Percentiles rank a stretch among this genome's conserved stretches.
These are phyloP conservation scores for Marasmarcha lunaedactyla DNA, from an alignment of 2,888 invertebrate species.

Conservation along the genomic window DNA sequence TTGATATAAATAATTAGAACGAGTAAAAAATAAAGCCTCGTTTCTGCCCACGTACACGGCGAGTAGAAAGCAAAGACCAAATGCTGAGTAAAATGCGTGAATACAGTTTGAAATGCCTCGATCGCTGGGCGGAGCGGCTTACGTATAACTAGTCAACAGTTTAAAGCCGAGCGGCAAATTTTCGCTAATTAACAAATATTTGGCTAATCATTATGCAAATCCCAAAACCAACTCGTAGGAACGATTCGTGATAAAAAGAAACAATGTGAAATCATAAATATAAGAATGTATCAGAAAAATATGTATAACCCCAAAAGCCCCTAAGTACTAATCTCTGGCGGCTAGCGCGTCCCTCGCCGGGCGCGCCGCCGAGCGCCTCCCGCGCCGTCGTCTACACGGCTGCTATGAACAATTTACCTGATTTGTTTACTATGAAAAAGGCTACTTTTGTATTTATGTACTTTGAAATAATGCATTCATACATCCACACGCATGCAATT, in stretches of 20 bases:
- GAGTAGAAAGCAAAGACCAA: slow-evolving; percentile 19
- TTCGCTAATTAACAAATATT: slow-evolving; percentile 26
- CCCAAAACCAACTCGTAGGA: slow-evolving; percentile 18
- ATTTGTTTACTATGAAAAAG: not conserved
- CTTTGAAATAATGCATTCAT: slow-evolving; percentile 3
- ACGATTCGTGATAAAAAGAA: not conserved
- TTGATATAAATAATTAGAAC: not conserved
- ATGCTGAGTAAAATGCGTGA: slow-evolving; percentile 47
- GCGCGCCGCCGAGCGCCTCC: not conserved
- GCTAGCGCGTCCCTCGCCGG: not conserved
- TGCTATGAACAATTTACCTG: not conserved
- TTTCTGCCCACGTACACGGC: too few species aligned
- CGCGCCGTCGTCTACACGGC: slow-evolving; percentile 5
- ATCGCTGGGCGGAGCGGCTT: slow-evolving; percentile 3
- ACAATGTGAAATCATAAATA: not conserved
- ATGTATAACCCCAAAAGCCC: slow-evolving; percentile 29
- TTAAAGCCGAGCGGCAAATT: not conserved
- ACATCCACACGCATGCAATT: slow-evolving; percentile 5
- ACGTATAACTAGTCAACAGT: slow-evolving; percentile 53
- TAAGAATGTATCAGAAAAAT: slow-evolving; percentile 27
- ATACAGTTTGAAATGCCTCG: slow-evolving; percentile 22
- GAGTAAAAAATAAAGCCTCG: not conserved
- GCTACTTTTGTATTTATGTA: not conserved
- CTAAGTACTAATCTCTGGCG: slow-evolving; percentile 49
- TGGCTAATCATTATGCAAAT: slow-evolving; percentile 34